Evolutionary conservation across 2,797 vertebrate species (phyloP).

Genomic region (Siniperca undulata): DNA sequence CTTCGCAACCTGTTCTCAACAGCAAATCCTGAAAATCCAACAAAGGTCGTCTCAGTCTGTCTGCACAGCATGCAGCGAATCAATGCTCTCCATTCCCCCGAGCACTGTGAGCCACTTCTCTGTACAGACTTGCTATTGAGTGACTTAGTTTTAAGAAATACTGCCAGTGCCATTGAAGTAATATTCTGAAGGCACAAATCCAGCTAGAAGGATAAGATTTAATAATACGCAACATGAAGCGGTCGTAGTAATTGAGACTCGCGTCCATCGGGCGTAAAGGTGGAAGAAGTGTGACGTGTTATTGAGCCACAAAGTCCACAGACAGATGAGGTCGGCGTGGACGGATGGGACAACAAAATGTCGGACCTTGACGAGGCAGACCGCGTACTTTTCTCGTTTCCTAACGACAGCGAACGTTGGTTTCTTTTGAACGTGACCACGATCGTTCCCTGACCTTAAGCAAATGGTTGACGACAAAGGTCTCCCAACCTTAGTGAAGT

Average conservation of each 20-base stretch:
- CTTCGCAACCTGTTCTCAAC: background rate
- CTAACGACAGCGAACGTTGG: no score
- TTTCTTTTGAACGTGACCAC: no score
- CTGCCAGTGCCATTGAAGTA: background rate
- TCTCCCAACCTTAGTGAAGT: no score
- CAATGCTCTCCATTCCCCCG: background rate
- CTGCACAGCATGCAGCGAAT: background rate
- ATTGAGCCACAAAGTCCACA: background rate
- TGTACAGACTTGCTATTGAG: fast-evolving
- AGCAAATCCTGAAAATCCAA: background rate
- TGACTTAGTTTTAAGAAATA: background rate
- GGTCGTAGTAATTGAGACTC: background rate
- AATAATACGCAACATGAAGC: background rate
- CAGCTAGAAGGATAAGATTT: background rate
- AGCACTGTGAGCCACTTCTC: background rate
- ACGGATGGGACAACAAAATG: background rate
- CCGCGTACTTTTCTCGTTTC: no score
- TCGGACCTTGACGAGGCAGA: no score
- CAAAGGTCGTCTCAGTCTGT: background rate
- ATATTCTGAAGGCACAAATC: background rate
- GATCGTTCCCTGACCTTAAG: no score
- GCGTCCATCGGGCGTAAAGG: background rate
- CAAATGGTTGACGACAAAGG: no score
- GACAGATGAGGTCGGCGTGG: background rate
- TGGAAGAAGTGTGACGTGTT: background rate